Evolutionary conservation across 2,797 vertebrate species (phyloP), one percentile per base, ranked within the genome.

Genomic region (Numenius phaeopus): DNA sequence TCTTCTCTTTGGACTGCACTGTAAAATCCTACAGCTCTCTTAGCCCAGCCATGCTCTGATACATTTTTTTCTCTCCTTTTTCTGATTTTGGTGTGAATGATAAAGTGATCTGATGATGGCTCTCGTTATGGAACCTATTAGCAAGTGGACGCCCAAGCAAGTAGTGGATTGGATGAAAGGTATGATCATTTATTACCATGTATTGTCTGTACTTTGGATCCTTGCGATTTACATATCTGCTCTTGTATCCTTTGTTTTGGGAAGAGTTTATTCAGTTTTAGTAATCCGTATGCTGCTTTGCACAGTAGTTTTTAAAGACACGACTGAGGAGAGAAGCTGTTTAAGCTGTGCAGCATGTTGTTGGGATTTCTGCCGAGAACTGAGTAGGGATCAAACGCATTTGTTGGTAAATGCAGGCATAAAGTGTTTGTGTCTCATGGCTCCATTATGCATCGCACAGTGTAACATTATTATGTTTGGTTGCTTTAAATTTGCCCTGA

Each of bases 111-210:
- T 97, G 98, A 98, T 96, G 97, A 99, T 99, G 99, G 99, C 99
- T 98, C 97, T 99, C 98, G 98, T 99, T 97, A 99, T 99, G 98
- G 98, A 99, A 98, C 99, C 98, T 98, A 99, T 99, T 98, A 99
- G 98, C 98, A 99, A 99, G 99, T 99, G 99, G 99, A 99, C 98
- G 97, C 98, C 98, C 98, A 99, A 99, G 98, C 99, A 99, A 98
- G 99, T 99, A 96, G 98, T 99, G 98, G 99, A 99, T 98, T 99
- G 99, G 99, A 99, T 99, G 99, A 99, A 99, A 99, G 99, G 99
- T 99, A 99, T 30, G 94, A 89, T 93, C 91, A 94, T 96, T 96
- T 97, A 93, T 94, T 91, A 24, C 65, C 65, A 21, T 89, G 61
- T 87, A 89, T 97, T 90, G 69, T 92, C 87, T 96, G 78, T 90